Evolutionary conservation across 2,113 vertebrate genomes (phyloP), one percentile per base, ranked within the genome.

Genomic region (Columba livia): DNA sequence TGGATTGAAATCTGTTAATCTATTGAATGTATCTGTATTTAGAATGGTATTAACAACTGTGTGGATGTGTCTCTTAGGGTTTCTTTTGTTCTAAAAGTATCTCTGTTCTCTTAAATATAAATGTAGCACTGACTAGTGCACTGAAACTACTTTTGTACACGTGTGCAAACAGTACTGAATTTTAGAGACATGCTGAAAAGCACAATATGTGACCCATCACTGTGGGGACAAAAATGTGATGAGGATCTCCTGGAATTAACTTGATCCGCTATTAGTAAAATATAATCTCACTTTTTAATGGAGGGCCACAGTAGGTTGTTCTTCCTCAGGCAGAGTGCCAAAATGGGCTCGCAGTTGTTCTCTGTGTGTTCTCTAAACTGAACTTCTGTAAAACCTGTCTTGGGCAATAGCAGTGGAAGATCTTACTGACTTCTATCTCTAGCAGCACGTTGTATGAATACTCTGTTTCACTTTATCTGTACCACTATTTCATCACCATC

Each of bases 1-100:
- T 94, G 62, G 48, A 69, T 60, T 92, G 12, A 89, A 88, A 86
- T 92, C 57, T 72, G 42, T 93, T 93, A 64, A 81, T 93, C 69
- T 84, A 1, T 79, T 66, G 80, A 87, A 84, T 74, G 47, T 67
- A 77, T 75, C 18, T 1, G 0, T 85, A 77, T 88, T 91, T 91
- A 61, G 70, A 74, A 57, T 10, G 2, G 15, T 69, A 72, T 90
- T 89, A 85, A 85, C 48, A 10, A 38, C 34, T 42, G 2, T 40
- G 32, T 47, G 11, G 8, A 69, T 82, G 32, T 72, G 44, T 79
- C 28, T 47, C 25, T 50, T 60, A 69, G 34, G 13, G 72, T 82
- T 82, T 93, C 12, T 69, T 91, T 65, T 50, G 7, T 79, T 79
- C 34, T 82, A 21, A 72, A 85, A 72, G 47, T 82, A 75, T 34